Conservation (phyloP, 2,888 invertebrate species). For the Scotopteryx bipunctaria region DNA sequence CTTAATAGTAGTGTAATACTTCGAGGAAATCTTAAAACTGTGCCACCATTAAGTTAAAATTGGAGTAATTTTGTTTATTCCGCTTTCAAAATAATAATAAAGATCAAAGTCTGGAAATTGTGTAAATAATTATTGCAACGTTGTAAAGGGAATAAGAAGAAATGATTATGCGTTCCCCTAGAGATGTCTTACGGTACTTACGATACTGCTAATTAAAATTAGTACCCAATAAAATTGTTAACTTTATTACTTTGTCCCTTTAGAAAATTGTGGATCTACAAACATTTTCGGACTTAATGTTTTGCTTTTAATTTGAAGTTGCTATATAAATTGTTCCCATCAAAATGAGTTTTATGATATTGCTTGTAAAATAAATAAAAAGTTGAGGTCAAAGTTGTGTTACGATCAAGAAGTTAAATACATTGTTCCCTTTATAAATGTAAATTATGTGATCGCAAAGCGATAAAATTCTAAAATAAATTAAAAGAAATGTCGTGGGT, state of each 20-base stretch:
- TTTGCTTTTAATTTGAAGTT: background rate
- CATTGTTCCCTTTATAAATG: too few relatives aligned
- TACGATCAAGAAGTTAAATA: too few relatives aligned
- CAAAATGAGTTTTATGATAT: too few relatives aligned
- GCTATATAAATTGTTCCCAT: background rate
- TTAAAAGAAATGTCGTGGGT: too few relatives aligned
- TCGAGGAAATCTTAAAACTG: background rate
- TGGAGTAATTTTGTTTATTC: background rate
- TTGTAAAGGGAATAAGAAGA: slow-evolving; percentile 26
- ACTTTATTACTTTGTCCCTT: slow-evolving; percentile 16
- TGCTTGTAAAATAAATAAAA: too few relatives aligned
- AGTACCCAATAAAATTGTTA: slow-evolving; percentile 20
- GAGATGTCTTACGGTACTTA: slow-evolving; percentile 26
- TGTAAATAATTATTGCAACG: slow-evolving; percentile 32
- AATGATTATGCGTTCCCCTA: slow-evolving; percentile 31
- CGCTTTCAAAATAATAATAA: background rate
- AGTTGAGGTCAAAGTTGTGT: too few relatives aligned
- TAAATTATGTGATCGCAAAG: too few relatives aligned
- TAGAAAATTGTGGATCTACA: slow-evolving; percentile 17
- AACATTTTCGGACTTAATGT: slow-evolving; percentile 9
- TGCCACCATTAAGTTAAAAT: background rate
- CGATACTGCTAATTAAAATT: slow-evolving; percentile 21
- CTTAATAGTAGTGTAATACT: too few relatives aligned
- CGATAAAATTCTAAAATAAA: too few relatives aligned
- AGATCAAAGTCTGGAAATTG: slow-evolving; percentile 34